These are phyloP conservation scores for Himalopsyche japonica DNA, from an alignment of 2,888 invertebrate species.

Conservation along the genomic window DNA sequence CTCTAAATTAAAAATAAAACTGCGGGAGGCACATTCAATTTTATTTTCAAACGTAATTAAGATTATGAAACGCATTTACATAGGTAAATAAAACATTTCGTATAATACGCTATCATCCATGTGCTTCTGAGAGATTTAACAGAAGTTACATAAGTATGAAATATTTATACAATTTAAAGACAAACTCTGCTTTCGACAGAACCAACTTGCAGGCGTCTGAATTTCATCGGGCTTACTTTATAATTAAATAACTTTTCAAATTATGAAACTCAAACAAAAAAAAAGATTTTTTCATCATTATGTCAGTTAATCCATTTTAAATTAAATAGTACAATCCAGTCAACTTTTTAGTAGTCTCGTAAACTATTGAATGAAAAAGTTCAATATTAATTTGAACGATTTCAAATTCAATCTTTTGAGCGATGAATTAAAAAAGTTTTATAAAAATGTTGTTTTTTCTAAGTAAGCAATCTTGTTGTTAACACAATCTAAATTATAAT, in stretches of 20 bases:
- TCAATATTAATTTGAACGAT: not conserved
- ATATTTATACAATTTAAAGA: not conserved
- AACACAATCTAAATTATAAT: too few species aligned
- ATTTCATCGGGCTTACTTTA: not conserved
- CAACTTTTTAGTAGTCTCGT: not conserved
- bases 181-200: not conserved
- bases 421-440: too few species aligned
- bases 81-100: too few species aligned
- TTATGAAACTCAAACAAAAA: not conserved
- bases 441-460: too few species aligned
- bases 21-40: too few species aligned
- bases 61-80: too few species aligned
- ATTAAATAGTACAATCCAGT: not conserved
- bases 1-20: too few species aligned
- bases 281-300: not conserved
- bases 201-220: not conserved
- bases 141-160: not conserved
- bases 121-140: not conserved
- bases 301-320: not conserved
- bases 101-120: too few species aligned
- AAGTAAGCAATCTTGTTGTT: too few species aligned
- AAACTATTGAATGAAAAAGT: not conserved
- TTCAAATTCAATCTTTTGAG: too few species aligned
- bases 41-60: too few species aligned
- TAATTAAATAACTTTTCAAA: not conserved